These are phyloP conservation scores for Drosophila falleni DNA, from an alignment of 2,888 invertebrate genomes.

Conservation along the genomic window DNA sequence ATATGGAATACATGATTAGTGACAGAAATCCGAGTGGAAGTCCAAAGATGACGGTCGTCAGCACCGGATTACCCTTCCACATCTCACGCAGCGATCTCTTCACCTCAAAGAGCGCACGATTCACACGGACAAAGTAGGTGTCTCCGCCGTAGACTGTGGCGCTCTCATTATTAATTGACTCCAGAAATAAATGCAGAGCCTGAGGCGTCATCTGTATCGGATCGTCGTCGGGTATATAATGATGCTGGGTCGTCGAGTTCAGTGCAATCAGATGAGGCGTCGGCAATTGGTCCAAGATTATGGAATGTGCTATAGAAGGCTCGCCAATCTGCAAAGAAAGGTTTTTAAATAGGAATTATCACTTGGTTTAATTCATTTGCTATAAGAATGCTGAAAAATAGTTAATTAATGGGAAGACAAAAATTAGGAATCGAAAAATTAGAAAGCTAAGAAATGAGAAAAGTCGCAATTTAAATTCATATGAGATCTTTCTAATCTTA, in stretches of 20 bases:
- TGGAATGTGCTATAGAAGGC: conserved; percentile 95
- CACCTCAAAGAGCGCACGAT: conserved; percentile 94
- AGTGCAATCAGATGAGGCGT: conserved; percentile 95
- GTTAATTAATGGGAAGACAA: neutral
- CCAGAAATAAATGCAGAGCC: conserved; percentile 84
- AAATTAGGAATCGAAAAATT: too few relatives aligned
- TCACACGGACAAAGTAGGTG: conserved; percentile 90
- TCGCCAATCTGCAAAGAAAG: conserved; percentile 88
- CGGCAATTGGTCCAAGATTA: conserved; percentile 94
- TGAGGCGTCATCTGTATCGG: conserved; percentile 92
- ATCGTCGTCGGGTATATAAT: conserved; percentile 95
- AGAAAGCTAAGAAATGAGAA: too few relatives aligned
- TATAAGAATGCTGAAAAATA: neutral
- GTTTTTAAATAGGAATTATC: neutral
- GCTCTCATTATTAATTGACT: conserved; percentile 89
- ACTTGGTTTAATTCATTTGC: too few relatives aligned
- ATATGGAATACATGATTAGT: conserved; percentile 97
- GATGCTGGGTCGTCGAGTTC: conserved; percentile 96
- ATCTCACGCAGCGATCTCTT: conserved; percentile 92
- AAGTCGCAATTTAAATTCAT: too few relatives aligned
- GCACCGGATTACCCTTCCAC: conserved; percentile 97
- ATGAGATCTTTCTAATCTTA: too few relatives aligned
- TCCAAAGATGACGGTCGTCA: conserved; percentile 97
- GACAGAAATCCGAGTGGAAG: conserved; percentile 96
- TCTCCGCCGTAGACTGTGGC: conserved; percentile 95